Evolutionary conservation across 1,140 invertebrate species (phyloP).

Genomic region (Drosophila gunungcola): DNA sequence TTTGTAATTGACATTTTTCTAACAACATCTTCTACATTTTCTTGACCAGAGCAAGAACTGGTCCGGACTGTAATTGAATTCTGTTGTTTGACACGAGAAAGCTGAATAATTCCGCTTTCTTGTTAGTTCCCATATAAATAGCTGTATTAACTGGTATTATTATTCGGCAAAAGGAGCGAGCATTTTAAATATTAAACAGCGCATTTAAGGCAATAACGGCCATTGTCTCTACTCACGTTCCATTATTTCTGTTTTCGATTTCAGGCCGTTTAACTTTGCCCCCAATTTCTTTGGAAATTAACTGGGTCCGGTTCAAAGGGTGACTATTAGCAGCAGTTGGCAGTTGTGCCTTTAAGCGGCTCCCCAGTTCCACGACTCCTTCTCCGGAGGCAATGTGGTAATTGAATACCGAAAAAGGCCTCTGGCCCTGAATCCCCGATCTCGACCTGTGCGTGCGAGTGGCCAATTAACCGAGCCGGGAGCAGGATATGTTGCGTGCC

Average conservation of each 20-base stretch:
- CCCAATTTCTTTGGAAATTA: constrained; percentile 51
- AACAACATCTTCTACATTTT: background rate
- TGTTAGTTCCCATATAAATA: constrained; percentile 61
- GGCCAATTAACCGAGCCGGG: constrained; percentile 58
- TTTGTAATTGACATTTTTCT: background rate
- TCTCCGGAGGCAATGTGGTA: constrained; percentile 48
- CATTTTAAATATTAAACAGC: constrained; percentile 45
- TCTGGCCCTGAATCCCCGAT: background rate
- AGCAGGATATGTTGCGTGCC: constrained; percentile 57
- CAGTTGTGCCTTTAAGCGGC: constrained; percentile 42
- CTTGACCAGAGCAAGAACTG: background rate
- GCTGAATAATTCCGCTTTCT: constrained; percentile 50
- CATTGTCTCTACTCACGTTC: constrained; percentile 21
- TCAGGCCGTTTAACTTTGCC: constrained; percentile 36
- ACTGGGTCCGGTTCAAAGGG: constrained; percentile 53
- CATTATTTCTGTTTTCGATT: constrained; percentile 46
- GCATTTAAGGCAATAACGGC: constrained; percentile 13
- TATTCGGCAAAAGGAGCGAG: background rate
- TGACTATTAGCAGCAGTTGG: constrained; percentile 66
- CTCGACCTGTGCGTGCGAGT: constrained; percentile 56
- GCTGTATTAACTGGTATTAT: constrained; percentile 48
- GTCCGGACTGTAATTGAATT: constrained; percentile 54
- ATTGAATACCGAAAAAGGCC: constrained; percentile 70
- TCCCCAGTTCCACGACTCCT: background rate
- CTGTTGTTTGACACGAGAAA: constrained; percentile 16